Evolutionary conservation across 2,888 invertebrate species (phyloP), one percentile per base, ranked within the genome.

Genomic region (Polyommatus iphigenia): DNA sequence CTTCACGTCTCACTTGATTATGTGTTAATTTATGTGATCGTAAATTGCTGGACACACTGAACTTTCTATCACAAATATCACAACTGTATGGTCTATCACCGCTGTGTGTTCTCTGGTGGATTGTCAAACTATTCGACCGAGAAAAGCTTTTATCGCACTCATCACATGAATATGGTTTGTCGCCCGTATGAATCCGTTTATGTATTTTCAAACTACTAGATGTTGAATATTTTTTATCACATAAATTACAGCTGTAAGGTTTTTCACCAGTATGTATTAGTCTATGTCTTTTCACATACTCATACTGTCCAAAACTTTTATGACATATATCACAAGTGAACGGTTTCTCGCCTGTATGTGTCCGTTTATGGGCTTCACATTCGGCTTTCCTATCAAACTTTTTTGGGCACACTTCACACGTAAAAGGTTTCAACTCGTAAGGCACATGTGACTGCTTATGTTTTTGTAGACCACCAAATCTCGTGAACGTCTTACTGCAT

Each of bases 1-100:
- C 6, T 18, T 32, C 15, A 18, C 1, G 29, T 20, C 18, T 13
- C 15, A 18, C 2, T 32, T 62, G 24, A 7, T 13, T 62, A 46
- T 76, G 59, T 18, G 59, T 59, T 24, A 41, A 13, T 62, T 62
- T 62, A 18, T 76, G 76, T 18, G 41, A 62, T 24, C 41, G 32
- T 10, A 76, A 59, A 41, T 59, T 62, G 4, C 67, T 67, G 6
- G 67, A 67, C 67, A 67, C 67, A 18, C 71, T 77, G 62, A 77
- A 77, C 10, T n/a, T 71, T 46, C 62, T 71, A 24, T 77, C 46
- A 77, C 77, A 77, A 67, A 77, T 62, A 67, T 50, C 67, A 71
- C 77, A 77, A 18, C 46, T 50, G 62, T 41, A 77, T 24, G 77
- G 77, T 46, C 62, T 77, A 7, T 67, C 24, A 67, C 67, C 50